Conservation (phyloP, 2,113 vertebrate genomes). For the Tragelaphus strepsiceros region DNA sequence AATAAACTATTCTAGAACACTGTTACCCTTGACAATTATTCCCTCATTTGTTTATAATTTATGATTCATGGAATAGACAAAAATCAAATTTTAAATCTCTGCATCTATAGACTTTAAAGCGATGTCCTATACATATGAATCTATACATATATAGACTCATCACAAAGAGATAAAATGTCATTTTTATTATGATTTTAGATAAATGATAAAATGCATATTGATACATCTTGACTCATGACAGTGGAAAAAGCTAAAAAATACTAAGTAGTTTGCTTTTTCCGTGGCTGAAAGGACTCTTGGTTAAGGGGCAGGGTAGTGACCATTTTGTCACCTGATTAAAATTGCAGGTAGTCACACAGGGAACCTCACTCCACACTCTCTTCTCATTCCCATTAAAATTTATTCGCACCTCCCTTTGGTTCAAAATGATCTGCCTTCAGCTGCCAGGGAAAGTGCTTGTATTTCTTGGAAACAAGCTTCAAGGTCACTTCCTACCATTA, state of each 20-base stretch:
- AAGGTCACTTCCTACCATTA: conserved; percentile 71
- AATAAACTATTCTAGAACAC: background rate
- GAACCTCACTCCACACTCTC: background rate
- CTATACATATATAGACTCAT: background rate
- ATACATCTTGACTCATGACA: background rate
- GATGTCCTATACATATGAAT: background rate
- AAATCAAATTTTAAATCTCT: background rate
- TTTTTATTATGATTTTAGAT: conserved; percentile 7
- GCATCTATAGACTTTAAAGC: background rate
- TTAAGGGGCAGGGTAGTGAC: background rate
- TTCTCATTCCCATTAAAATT: conserved; percentile 22
- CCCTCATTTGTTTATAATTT: background rate
- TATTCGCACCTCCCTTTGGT: conserved; percentile 43
- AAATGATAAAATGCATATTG: background rate
- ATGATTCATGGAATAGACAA: background rate
- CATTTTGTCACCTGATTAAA: background rate
- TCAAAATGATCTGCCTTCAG: conserved; percentile 40
- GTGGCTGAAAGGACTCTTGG: background rate
- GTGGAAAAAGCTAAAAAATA: background rate
- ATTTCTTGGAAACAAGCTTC: conserved; percentile 42
- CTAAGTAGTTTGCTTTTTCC: background rate
- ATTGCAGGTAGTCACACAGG: background rate
- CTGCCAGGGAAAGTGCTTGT: conserved; percentile 58
- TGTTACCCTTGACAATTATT: background rate
- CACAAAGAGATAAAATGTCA: background rate